These are phyloP conservation scores for Rotaria magnacalcarata DNA, from an alignment of 2,888 invertebrate species.

Conservation along the genomic window DNA sequence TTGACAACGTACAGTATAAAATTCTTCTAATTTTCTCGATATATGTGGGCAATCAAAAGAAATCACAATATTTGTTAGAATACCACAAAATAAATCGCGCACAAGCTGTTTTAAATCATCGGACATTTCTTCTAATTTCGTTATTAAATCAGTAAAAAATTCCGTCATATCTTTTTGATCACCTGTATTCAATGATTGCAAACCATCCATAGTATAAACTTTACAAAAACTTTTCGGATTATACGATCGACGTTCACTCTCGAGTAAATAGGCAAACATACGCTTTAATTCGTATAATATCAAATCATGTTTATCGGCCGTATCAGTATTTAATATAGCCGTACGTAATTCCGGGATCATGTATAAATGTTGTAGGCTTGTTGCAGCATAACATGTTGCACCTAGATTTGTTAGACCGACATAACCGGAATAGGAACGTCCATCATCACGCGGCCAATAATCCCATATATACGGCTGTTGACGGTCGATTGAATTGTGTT, in stretches of 20 bases:
- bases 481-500: constrained; percentile 64
- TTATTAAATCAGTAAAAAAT: constrained; percentile 90
- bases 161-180: constrained; percentile 98
- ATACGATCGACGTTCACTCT: constrained; percentile 88
- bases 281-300: constrained; percentile 70
- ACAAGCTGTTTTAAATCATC: constrained; percentile 80
- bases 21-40: constrained; percentile 85
- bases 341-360: constrained; percentile 91
- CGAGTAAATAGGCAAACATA: constrained; percentile 88
- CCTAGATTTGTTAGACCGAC: constrained; percentile 61
- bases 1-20: constrained; percentile 90
- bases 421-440: constrained; percentile 78
- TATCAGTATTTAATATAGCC: constrained; percentile 70
- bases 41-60: constrained; percentile 91
- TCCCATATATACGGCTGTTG: constrained; percentile 71
- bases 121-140: constrained; percentile 91
- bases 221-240: constrained; percentile 90
- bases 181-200: constrained; percentile 86
- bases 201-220: constrained; percentile 86
- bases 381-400: constrained; percentile 94
- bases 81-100: constrained; percentile 84
- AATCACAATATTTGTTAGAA: constrained; percentile 87
- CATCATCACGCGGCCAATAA: constrained; percentile 94
- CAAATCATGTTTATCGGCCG: constrained; percentile 55
- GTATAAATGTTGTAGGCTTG: constrained; percentile 90